phyloP scores from a whole-genome alignment of 2,797 vertebrate genomes.

The Dipus sagitta region DNA sequence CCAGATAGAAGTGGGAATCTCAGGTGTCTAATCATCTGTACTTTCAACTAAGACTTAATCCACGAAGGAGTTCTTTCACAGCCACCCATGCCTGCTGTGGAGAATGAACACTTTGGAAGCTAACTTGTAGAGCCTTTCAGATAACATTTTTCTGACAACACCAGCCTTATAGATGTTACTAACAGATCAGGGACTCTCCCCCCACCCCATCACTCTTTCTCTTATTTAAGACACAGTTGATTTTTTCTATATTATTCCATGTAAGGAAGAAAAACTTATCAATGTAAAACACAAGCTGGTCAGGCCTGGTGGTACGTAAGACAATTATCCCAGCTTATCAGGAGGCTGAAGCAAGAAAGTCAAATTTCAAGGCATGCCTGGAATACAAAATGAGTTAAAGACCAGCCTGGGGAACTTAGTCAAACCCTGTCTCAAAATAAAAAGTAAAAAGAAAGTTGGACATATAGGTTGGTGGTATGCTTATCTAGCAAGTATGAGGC shows the following conservation, averaged over 20 bases:
- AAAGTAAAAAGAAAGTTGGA: background rate
- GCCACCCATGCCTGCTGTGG: background rate
- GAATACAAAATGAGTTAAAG: background rate
- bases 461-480: background rate
- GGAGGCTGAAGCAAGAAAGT: background rate
- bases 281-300: background rate
- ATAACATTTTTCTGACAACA: slow-evolving; percentile 39
- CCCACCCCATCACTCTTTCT: background rate
- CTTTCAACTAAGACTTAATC: slow-evolving; percentile 29
- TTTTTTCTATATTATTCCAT: background rate
- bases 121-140: slow-evolving; percentile 24
- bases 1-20: slow-evolving; percentile 26
- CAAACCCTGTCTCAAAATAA: background rate
- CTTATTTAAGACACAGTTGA: too few species aligned
- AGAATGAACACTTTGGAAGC: slow-evolving; percentile 21
- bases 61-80: background rate
- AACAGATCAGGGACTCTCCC: background rate
- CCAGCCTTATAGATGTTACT: background rate
- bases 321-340: background rate
- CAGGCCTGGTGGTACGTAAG: background rate
- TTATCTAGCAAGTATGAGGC: background rate
- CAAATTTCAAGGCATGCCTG: background rate
- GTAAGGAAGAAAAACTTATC: background rate
- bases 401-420: background rate
- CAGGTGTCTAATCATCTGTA: background rate